phyloP scores from a whole-genome alignment of 2,797 vertebrate species.

The Thalassophryne amazonica region DNA sequence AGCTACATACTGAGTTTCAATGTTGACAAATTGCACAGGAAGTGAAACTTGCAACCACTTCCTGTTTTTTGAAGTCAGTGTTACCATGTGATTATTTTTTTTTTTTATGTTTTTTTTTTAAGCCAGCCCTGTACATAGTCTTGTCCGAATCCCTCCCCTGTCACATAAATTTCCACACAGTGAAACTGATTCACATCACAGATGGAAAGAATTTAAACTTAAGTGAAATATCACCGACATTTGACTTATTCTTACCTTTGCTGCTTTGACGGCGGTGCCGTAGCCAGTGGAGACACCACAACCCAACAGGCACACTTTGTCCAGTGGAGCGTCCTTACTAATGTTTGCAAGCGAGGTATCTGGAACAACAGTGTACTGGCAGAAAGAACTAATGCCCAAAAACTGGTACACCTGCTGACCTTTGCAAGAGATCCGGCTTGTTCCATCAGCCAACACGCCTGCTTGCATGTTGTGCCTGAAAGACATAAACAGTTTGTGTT shows the following conservation, averaged over 20 bases:
- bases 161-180: not conserved
- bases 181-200: not conserved
- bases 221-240: too few relatives aligned
- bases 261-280: conserved; percentile 87
- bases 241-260: conserved; percentile 84
- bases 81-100: too few relatives aligned
- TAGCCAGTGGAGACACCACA: conserved; percentile 92
- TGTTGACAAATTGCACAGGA: too few relatives aligned
- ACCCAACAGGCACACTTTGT: conserved; percentile 91
- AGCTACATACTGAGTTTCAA: too few relatives aligned
- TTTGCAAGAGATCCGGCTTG: conserved; percentile 67
- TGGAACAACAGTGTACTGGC: conserved; percentile 90
- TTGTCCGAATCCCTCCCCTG: not conserved
- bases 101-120: too few relatives aligned
- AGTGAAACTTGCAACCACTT: too few relatives aligned
- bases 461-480: conserved; percentile 8
- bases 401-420: conserved; percentile 83
- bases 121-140: too few relatives aligned
- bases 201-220: not conserved
- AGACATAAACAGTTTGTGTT: not conserved
- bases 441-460: conserved; percentile 52
- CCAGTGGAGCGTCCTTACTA: conserved; percentile 80
- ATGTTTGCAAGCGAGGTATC: conserved; percentile 90
- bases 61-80: too few relatives aligned
- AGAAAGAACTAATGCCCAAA: conserved; percentile 92